These are phyloP conservation scores for Drosophila pegasa DNA, from an alignment of 2,888 invertebrate genomes.

Conservation along the genomic window DNA sequence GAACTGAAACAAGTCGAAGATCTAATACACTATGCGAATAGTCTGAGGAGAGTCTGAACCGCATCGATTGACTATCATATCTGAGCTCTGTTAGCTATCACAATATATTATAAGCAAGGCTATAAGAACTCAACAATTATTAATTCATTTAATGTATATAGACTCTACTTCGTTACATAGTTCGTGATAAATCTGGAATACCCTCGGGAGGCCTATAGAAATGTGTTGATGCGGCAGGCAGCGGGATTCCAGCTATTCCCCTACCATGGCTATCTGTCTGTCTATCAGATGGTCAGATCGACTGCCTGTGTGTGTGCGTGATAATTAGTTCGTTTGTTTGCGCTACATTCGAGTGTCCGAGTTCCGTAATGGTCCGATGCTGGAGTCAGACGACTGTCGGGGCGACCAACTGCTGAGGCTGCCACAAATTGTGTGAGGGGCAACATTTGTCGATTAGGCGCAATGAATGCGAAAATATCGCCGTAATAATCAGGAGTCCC, in stretches of 20 bases:
- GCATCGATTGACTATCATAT: too few species aligned
- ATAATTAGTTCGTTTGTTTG: slow-evolving; percentile 79
- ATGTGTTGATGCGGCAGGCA: slow-evolving; percentile 55
- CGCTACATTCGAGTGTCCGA: slow-evolving; percentile 47
- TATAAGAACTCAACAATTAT: too few species aligned
- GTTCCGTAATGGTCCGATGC: slow-evolving; percentile 23
- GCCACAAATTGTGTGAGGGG: slow-evolving; percentile 63
- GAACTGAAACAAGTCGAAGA: neutral
- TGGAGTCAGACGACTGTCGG: slow-evolving; percentile 60
- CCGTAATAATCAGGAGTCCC: slow-evolving; percentile 67
- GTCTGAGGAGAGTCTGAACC: neutral
- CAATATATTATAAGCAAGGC: too few species aligned
- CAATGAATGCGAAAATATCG: slow-evolving; percentile 77
- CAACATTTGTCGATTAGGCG: slow-evolving; percentile 77
- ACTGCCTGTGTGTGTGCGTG: slow-evolving; percentile 41
- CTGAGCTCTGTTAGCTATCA: too few species aligned
- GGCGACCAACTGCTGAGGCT: slow-evolving; percentile 66
- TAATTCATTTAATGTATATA: too few species aligned
- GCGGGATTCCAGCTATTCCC: slow-evolving; percentile 2
- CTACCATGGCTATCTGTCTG: slow-evolving; percentile 13
- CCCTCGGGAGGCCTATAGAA: slow-evolving; percentile 15
- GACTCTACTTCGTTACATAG: neutral
- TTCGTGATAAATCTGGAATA: neutral
- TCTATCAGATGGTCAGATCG: slow-evolving; percentile 14
- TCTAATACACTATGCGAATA: slow-evolving; percentile 4